phyloP scores from a whole-genome alignment of 2,888 invertebrate genomes.

The Drosophila lacicola region DNA sequence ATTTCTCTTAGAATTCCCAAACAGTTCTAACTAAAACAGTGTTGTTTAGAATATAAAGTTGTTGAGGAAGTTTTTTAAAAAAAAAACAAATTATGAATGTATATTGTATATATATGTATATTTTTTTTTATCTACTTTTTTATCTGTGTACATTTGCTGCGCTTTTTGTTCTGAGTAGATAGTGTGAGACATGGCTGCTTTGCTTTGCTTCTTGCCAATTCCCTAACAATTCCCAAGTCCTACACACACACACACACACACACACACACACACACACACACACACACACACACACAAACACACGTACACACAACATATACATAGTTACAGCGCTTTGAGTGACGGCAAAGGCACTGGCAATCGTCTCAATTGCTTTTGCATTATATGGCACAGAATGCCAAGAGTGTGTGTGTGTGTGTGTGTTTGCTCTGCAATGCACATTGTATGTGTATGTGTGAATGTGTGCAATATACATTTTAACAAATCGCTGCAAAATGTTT shows the following conservation, averaged over 20 bases:
- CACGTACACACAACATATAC: slow-evolving; percentile 3
- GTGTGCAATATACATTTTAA: slow-evolving; percentile 54
- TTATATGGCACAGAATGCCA: slow-evolving; percentile 42
- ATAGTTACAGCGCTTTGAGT: slow-evolving; percentile 6
- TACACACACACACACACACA: slow-evolving; percentile 21
- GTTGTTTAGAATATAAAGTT: too few relatives aligned
- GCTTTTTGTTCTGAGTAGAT: slow-evolving; percentile 3
- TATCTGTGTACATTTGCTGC: not conserved
- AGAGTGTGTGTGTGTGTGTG: slow-evolving; percentile 18
- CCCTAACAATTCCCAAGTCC: slow-evolving; percentile 22
- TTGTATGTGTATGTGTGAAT: not conserved
- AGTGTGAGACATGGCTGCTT: slow-evolving; percentile 2
- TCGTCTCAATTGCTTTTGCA: slow-evolving; percentile 61
- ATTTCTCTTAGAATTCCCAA: not conserved
- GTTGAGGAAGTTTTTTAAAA: too few relatives aligned
- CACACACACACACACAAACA: slow-evolving; percentile 19
- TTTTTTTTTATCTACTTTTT: not conserved
- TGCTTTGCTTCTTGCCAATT: slow-evolving; percentile 27
- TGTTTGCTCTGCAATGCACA: slow-evolving; percentile 27
- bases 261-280: slow-evolving; percentile 9
- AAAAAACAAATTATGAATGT: too few relatives aligned
- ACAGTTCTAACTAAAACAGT: not conserved
- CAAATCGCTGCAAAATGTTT: slow-evolving; percentile 75
- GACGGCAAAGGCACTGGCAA: slow-evolving; percentile 48
- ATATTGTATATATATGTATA: too few relatives aligned